Evolutionary conservation across 2,797 vertebrate species (phyloP), one percentile per base, ranked within the genome.

Genomic region (Aldrovandia affinis): DNA sequence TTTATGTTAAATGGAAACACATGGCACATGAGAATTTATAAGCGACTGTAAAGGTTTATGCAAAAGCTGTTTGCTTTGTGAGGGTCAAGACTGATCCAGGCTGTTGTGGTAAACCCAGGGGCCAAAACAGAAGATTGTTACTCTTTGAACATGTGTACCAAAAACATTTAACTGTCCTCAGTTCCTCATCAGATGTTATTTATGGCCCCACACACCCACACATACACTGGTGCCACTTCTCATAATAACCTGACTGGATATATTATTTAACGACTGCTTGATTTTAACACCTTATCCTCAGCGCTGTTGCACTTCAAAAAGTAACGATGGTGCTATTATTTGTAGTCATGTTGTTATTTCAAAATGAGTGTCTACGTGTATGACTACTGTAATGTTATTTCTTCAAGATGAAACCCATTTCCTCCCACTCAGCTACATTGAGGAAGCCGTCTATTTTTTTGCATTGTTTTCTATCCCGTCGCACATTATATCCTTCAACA

Each of bases 11-110:
- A 59, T 78, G 33, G 55, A 80, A 80, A 54, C 57, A 65, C 77
- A 63, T 83, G 83, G 55, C 30, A 25, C 20, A 14, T 61, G 55
- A 81, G 54, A 61, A 28, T 81, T 59, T 36, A 81, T 61, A 59
- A 59, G 55, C 15, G 18, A 25, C 79, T 81, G 54, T 81, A 59
- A 61, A 61, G 80, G 61, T 81, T 81, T 81, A 59, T 81, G 44
- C 42, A 61, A 81, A 81, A 81, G 54, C 55, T 81, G 80, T 81
- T 81, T 81, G 39, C 80, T 81, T 61, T 80, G 14, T 33, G n/a
- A 81, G 36, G 55, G 55, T 63, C 55, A 63, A 61, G 33, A 63
- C 57, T 42, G 54, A 61, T 81, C 20, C 80, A 81, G 57, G 36
- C 54, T 61, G 80, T 61, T 81, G 80, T 81, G 80, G 80, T 81